phyloP scores from a whole-genome alignment of 2,888 invertebrate genomes.

The Diogma glabrata region DNA sequence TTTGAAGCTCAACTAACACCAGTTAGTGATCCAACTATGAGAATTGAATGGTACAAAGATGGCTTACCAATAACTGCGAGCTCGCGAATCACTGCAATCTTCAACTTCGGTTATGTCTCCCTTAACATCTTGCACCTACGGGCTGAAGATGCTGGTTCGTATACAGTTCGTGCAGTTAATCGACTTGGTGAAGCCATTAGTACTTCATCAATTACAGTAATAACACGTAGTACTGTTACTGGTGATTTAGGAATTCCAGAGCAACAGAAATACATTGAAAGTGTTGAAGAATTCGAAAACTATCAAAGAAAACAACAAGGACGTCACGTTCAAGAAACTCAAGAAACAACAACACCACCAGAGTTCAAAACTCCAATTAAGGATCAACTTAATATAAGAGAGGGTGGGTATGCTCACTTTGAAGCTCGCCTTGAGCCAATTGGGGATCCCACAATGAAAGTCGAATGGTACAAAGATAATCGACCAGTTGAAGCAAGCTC shows the following conservation, averaged over 20 bases:
- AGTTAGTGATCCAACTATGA: slow-evolving; percentile 86
- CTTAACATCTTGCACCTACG: slow-evolving; percentile 97
- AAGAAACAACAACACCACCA: slow-evolving; percentile 67
- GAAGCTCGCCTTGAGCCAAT: slow-evolving; percentile 90
- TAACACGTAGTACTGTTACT: slow-evolving; percentile 70
- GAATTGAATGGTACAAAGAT: slow-evolving; percentile 92
- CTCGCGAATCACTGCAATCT: slow-evolving; percentile 92
- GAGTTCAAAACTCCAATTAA: slow-evolving; percentile 83
- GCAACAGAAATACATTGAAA: slow-evolving; percentile 82
- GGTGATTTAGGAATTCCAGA: slow-evolving; percentile 80
- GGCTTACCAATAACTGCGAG: slow-evolving; percentile 92
- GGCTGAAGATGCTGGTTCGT: slow-evolving; percentile 94
- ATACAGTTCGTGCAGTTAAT: slow-evolving; percentile 84
- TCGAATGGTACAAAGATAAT: slow-evolving; percentile 90
- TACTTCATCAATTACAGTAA: slow-evolving; percentile 63
- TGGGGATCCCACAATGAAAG: slow-evolving; percentile 77
- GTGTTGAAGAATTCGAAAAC: slow-evolving; percentile 82
- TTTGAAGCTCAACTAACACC: slow-evolving; percentile 88
- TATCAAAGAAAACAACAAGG: slow-evolving; percentile 73
- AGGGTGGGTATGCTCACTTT: slow-evolving; percentile 91
- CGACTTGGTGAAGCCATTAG: slow-evolving; percentile 83
- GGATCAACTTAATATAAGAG: slow-evolving; percentile 74
- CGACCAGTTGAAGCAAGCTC: slow-evolving; percentile 85
- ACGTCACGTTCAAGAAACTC: slow-evolving; percentile 66
- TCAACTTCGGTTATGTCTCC: slow-evolving; percentile 98